Base-by-base conservation (phyloP, 1,140 invertebrate species). In the Trichonephila clavata region DNA sequence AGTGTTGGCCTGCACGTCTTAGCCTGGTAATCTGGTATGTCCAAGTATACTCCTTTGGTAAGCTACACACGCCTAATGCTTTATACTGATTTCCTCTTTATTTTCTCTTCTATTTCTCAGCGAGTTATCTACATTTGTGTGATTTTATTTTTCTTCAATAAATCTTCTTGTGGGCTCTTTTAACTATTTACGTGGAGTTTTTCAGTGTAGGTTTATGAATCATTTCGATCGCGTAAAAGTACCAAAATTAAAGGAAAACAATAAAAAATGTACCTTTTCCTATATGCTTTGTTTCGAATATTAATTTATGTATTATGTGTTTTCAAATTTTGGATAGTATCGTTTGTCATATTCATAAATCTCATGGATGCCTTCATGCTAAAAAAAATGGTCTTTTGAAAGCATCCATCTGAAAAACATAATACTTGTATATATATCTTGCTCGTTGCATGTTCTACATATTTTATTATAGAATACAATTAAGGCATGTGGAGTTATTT, bases 31-130 rank as follows among this genome's bases (percentile, higher is more conserved):
- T 90, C 92, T 94, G 94, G 95, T 96, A 96, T 96, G 96, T 96
- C 96, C 96, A 96, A 96, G 96, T 96, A 96, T 95, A 96, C 96
- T 94, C 96, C 96, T 95, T 96, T 96, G 96, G 96, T 96, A 96
- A 96, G 96, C 95, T 90, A 90, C 93, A 86, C 83, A 94, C 89
- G 86, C 93, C 81, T 87, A 59, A 27, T 81, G 89, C 90, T 92
- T 88, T 80, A 90, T 50, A n/a, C 84, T 32, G 43, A 21, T 86
- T 87, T 93, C 21, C 61, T 90, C 27, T 86, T 90, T 86, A 60
- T 50, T 21, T 86, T 86, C 88, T 77, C 24, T n/a, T 84, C 60
- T 88, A 21, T 61, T 92, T 92, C 43, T 92, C 13, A 92, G n/a
- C 65, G n/a, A n/a, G 81, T 21, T 65, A 60, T 84, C 50, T 77